Base-by-base conservation (phyloP, 1,140 invertebrate species). In the Holotrichia oblita region DNA sequence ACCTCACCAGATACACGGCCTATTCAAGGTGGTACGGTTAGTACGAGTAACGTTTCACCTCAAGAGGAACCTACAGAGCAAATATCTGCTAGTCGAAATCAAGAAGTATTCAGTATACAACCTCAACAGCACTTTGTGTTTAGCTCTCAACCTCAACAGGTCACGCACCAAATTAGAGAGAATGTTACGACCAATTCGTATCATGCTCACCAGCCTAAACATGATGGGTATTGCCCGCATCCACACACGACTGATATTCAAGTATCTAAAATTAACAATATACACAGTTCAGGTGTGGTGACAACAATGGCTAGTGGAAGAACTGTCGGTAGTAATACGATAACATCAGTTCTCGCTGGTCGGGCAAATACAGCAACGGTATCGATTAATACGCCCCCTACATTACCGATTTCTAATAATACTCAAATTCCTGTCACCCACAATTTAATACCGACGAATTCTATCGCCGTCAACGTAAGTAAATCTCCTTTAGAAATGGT, bases 401-500 rank as follows among this genome's bases (percentile, higher is more conserved):
- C 87, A 73, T 83, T 87, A 24, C 85, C 88, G 17, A 85, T 85
- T 0, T 55, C 48, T 17, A 89, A 85, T 20, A 89, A 84, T 81
- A 86, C 84, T 78, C 89, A 88, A 84, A 84, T 88, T 85, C 89
- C 88, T 74, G 90, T 84, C 22, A 87, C 85, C 69, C 88, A 87
- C 40, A 87, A 85, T 84, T 87, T 86, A 75, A 87, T 87, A 77
- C 81, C 82, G 82, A 87, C 73, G 84, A 80, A 82, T 74, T 24
- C 81, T 0, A 81, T 82, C 9, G 79, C 81, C 27, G 78, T 84
- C 84, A 55, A 81, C 42, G 81, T 85, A 8, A 90, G 92, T 6
- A 94, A 94, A 84, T 93, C 93, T 40, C 93, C 93, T 2, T 83
- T 94, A 22, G 93, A 94, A 87, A 94, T 94, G 93, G 93, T 94